Evolutionary conservation across 2,113 vertebrate species (phyloP).

Genomic region (Daubentonia madagascariensis): DNA sequence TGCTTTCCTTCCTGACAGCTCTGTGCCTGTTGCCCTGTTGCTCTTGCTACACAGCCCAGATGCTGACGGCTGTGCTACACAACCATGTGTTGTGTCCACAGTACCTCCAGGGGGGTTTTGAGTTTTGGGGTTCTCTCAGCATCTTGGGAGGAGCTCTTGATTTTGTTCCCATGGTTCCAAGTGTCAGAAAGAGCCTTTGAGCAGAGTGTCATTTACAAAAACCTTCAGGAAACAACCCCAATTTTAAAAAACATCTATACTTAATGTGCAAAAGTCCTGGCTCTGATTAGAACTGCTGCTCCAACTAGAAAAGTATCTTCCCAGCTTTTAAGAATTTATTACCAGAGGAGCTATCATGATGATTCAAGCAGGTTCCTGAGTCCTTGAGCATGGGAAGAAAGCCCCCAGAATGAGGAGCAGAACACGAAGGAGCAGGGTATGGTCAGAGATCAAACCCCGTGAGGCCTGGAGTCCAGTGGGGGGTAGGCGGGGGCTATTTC

Average conservation of each 20-base stretch:
- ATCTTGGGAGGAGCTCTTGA: neutral
- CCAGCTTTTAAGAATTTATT: too few relatives aligned
- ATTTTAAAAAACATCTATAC: too few relatives aligned
- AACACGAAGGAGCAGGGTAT: too few relatives aligned
- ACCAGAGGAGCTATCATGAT: too few relatives aligned
- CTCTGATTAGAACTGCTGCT: neutral
- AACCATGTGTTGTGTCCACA: rapidly evolving
- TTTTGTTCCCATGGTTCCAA: neutral
- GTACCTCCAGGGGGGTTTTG: neutral
- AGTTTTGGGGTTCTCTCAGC: neutral
- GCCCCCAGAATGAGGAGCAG: too few relatives aligned
- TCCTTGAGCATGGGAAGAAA: too few relatives aligned
- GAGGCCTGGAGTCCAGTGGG: too few relatives aligned
- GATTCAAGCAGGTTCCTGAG: too few relatives aligned
- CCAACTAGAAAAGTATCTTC: neutral
- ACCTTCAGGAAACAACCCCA: neutral
- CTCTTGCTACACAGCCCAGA: neutral
- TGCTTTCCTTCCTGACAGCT: neutral
- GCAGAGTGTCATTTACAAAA: neutral
- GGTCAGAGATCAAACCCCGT: too few relatives aligned
- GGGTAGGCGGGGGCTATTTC: too few relatives aligned
- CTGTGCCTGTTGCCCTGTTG: too few relatives aligned
- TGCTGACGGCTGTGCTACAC: neutral
- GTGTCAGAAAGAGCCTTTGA: neutral
- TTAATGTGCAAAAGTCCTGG: neutral